Evolutionary conservation across 2,797 vertebrate genomes (phyloP), one percentile per base, ranked within the genome.

Genomic region (Coccyzus lansbergi): DNA sequence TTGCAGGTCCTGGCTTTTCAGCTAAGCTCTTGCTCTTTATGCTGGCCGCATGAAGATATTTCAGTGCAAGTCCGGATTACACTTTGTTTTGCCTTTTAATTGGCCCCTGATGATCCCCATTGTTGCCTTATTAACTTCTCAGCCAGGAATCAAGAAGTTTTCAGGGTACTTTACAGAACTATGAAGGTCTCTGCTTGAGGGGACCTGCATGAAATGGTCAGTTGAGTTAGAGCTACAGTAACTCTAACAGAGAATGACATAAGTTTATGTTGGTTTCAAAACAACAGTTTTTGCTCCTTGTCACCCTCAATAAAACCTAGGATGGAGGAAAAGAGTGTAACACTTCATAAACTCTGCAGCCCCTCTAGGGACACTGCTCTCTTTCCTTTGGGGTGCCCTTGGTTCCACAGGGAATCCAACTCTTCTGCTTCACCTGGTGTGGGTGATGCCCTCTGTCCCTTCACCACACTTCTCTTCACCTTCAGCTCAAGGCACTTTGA

Each of bases 11-110:
- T 53, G 22, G 2, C 19, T 67, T 70, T 82, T 40, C 56, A 75
- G 51, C 40, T 25, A 24, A 48, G 42, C 1, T 17, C 29, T 16
- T 76, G 59, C 15, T 69, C 46, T 65, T 7, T 24, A n/a, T 31
- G 44, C 18, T 2, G 0, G 28, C 31, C 55, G 49, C 63, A 67
- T 0, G 0, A 31, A 55, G 10, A 6, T 34, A 21, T 44, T 71
- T 72, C 5, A 2, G 5, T 79, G 38, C 34, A 63, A 69, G 59
- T 22, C 13, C 20, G 0, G 0, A 6, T 64, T 60, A 17, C 8
- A 18, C 20, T 49, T 77, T 40, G 7, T 40, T 91, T 69, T 1
- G 2, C n/a, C 18, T 86, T 86, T 81, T 77, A 74, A n/a, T 20
- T 72, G 28, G 25, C 4, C 20, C 29, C 40, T 53, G 21, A 29